Base-by-base conservation (phyloP, 1,140 invertebrate species). In the Sitobion miscanthi region DNA sequence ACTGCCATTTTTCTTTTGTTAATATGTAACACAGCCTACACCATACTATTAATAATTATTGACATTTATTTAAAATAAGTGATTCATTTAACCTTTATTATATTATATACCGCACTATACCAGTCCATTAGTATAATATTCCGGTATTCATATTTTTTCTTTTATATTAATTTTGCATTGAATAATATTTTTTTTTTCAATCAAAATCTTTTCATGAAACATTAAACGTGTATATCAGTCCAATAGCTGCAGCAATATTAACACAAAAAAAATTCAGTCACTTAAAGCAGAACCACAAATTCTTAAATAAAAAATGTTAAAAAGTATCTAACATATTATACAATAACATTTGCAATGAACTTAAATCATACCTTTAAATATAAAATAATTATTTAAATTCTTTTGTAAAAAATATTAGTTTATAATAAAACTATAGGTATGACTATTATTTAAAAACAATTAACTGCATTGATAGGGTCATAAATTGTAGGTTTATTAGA, bases 41-140 rank as follows among this genome's bases (percentile, higher is more conserved):
- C 30, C 5, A n/a, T 35, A 47, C 45, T 49, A 87, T 87, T 85
- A 47, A 49, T 87, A 87, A 87, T 49, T 47, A 87, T 87, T 45
- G 85, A 87, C 45, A 30, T 87, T 87, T 87, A 87, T 87, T 49
- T 87, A 47, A 87, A 87, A 47, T 87, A 87, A 87, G 45, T 38
- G 45, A 87, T 87, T 87, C 30, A 87, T 87, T 87, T 87, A 47
- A 47, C 45, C 45, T 49, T 47, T 49, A 77, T 77, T 77, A 49
- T 49, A 45, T 83, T 38, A 35, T 23, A 38, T 38, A 83, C 7
- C 7, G 52, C 52, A 85, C 23, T 25, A 45, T 45, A 9, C 35
- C 6, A 83, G 83, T 85, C 83, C 83, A 85, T 85, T 85, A 85
- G 83, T 85, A 45, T 85, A 85, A 85, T 85, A 45, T 25, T 25